phyloP scores from a whole-genome alignment of 2,797 vertebrate species.

The Ficedula albicollis region DNA sequence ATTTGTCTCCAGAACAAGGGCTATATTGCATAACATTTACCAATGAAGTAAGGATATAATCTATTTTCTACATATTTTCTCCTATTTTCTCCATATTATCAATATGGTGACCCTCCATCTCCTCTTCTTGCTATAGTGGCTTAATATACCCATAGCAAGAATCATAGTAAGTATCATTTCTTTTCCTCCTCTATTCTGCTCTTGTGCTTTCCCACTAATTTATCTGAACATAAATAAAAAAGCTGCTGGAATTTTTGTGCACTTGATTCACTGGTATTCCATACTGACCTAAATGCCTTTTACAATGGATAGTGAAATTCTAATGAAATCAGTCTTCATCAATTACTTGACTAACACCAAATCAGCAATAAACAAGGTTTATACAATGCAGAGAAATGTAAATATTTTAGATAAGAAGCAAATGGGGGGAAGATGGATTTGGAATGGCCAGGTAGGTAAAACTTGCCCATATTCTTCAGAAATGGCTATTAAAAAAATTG shows the following conservation, averaged over 20 bases:
- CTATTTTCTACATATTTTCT: neutral
- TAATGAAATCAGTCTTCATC: neutral
- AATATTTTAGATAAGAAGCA: neutral
- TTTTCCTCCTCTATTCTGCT: neutral
- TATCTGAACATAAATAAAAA: neutral
- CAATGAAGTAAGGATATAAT: neutral
- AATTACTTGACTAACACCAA: neutral
- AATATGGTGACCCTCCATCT: neutral
- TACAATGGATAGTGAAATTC: neutral
- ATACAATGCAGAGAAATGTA: neutral
- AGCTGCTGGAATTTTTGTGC: neutral
- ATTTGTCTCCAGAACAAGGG: neutral
- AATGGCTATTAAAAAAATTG: fast-evolving
- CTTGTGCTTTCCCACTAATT: neutral
- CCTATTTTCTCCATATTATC: neutral
- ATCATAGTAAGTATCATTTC: neutral
- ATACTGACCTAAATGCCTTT: neutral
- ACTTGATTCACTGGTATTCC: neutral
- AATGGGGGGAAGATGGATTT: neutral
- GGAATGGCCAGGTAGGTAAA: neutral
- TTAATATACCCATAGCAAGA: neutral
- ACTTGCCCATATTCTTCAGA: neutral
- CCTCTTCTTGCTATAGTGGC: neutral
- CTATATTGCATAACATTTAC: neutral
- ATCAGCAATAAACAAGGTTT: neutral